phyloP scores from a whole-genome alignment of 2,113 vertebrate species.

The Lampris incognitus region DNA sequence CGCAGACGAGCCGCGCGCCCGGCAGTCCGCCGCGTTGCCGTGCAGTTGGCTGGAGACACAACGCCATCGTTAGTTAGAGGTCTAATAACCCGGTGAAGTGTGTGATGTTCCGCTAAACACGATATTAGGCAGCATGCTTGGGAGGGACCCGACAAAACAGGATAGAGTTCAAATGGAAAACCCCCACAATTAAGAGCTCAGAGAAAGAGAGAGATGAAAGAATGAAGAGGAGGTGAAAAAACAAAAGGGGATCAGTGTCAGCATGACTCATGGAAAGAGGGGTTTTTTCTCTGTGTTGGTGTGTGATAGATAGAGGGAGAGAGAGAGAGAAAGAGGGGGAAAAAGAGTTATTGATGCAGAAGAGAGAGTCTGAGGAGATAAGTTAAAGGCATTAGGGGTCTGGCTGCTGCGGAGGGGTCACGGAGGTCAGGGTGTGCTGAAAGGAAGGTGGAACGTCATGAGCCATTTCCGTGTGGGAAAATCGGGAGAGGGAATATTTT shows the following conservation, averaged over 20 bases:
- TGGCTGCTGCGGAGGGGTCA: constrained; percentile 62
- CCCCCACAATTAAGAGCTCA: too few relatives aligned
- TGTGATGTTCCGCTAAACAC: not conserved
- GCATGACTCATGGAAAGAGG: constrained; percentile 14
- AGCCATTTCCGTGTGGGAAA: constrained; percentile 74
- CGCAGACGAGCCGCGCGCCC: constrained; percentile 47
- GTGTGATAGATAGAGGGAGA: constrained; percentile 60
- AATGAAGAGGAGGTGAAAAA: not conserved
- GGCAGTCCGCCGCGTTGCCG: constrained; percentile 29
- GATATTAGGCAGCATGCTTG: constrained; percentile 2
- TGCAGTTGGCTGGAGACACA: not conserved
- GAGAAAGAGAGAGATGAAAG: not conserved
- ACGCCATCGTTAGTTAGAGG: not conserved
- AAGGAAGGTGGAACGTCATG: constrained; percentile 53
- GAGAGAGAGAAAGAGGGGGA: constrained; percentile 29
- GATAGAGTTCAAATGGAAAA: not conserved
- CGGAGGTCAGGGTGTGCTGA: constrained; percentile 61
- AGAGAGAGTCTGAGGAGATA: constrained; percentile 58
- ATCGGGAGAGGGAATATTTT: constrained; percentile 73
- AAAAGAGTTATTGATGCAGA: constrained; percentile 27
- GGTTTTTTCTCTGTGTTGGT: constrained; percentile 5
- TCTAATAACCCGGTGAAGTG: constrained; percentile 35
- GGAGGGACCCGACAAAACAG: not conserved
- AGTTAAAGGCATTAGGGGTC: constrained; percentile 54
- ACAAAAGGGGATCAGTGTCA: not conserved